Evolutionary conservation across 2,888 invertebrate genomes (phyloP), one percentile per base, ranked within the genome.

Genomic region (Rapana venosa): DNA sequence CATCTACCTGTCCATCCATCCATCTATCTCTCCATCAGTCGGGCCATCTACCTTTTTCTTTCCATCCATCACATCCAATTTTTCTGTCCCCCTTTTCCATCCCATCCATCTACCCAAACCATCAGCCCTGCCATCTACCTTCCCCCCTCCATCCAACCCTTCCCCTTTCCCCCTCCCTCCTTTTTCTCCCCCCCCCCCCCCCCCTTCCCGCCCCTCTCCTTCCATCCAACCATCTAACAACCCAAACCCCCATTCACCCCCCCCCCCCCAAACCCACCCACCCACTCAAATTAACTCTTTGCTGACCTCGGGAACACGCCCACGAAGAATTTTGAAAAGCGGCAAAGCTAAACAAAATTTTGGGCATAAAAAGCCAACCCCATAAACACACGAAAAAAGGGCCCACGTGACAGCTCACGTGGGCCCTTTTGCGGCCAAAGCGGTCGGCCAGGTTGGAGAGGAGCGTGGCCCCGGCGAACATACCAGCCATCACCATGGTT

Each of bases 371-470:
- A 86, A 35, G 86, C 86, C 86, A 86, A 35, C 22, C 61, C 86
- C 61, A 86, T 0, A 0, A 61, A 92, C 89, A 91, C 70, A 91
- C 91, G 0, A 91, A 58, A 61, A 83, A 92, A 91, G 26, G 93
- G n/a, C n/a, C 92, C 20, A 91, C 87, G 87, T 92, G 91, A 77
- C 90, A 92, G 84, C 79, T 47, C 17, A 93, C 88, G 81, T 92
- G 92, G 1, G 93, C 91, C 17, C 90, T 90, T 84, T 93, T 94
- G n/a, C 94, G 91, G 11, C 94, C 94, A 84, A 92, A 93, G 30
- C 92, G 90, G 91, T 95, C 95, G 13, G 95, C 93, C 22, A 95
- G 84, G 30, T 93, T 91, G 0, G 95, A 93, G 90, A 94, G 94
- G 13, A 93, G 66, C 15, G 93, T 85, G 30, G 95, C 94, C 1